Evolutionary conservation across 1,140 invertebrate species (phyloP), one percentile per base, ranked within the genome.

Genomic region (Drosophila parabipectinata): DNA sequence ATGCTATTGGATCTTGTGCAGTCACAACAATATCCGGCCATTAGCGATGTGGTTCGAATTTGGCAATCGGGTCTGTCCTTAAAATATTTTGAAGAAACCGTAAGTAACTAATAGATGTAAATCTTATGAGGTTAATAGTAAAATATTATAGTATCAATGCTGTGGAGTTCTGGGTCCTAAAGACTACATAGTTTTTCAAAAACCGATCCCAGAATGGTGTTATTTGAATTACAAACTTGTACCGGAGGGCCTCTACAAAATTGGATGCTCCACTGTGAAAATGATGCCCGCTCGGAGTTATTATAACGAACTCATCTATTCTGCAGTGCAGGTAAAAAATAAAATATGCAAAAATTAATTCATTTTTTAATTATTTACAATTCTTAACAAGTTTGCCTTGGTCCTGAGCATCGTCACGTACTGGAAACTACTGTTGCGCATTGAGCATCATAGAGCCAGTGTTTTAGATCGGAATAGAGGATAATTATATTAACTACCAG

Each of bases 1-100:
- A 28, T 76, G 28, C n/a, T 80, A 56, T 2, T 79, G 0, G 50
- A 50, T 14, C 0, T 80, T 0, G 4, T 69, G 14, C 9, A 73
- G 3, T 15, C n/a, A 7, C 37, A 67, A 12, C 44, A n/a, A 0
- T 77, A 51, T 63, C 62, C 57, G 0, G 21, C 61, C 5, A 44
- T 37, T 12, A 18, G 18, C 7, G 51, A 44, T 0, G 44, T 47
- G 18, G 18, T 47, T 10, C 44, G 44, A 10, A 18, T 21, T 10
- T 47, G 44, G 44, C 15, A 47, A 4, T 3, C 3, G 1, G 44
- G 18, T 21, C 18, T 9, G 7, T 2, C 15, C 10, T 9, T 47
- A 10, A 21, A 9, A 8, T 47, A 21, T 21, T 47, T 47, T 10
- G 44, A 47, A 24, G 44, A 47, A 3, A 24, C 10, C 10, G 44